Conservation (phyloP, 1,140 invertebrate species). For the Lasioglossum baleicum region DNA sequence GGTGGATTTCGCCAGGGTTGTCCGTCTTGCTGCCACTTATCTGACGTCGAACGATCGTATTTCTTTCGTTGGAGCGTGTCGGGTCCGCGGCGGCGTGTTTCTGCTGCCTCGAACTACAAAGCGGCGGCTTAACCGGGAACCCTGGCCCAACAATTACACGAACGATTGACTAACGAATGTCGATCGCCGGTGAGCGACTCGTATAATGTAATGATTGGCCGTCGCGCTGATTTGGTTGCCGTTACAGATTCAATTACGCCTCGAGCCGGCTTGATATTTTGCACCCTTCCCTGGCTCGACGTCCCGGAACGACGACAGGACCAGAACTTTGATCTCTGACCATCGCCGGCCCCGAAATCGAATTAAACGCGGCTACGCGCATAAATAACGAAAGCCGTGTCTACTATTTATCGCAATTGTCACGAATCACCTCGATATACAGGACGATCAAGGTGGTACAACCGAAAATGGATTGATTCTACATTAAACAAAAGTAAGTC, state of each 20-base stretch:
- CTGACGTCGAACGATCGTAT: neutral
- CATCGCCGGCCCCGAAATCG: conserved; percentile 35
- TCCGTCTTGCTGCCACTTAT: neutral
- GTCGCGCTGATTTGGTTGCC: conserved; percentile 58
- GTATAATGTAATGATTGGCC: conserved; percentile 62
- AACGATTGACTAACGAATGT: conserved; percentile 64
- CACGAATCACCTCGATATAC: neutral
- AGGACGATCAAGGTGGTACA: no score
- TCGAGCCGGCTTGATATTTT: conserved; percentile 52
- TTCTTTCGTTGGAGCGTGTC: conserved; percentile 21
- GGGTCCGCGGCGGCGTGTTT: conserved; percentile 19
- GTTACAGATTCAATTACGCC: conserved; percentile 64
- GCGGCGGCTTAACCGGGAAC: conserved; percentile 50
- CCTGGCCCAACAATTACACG: conserved; percentile 56
- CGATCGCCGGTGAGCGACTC: conserved; percentile 53
- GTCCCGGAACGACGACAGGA: conserved; percentile 45
- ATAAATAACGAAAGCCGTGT: conserved; percentile 56
- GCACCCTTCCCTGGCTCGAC: conserved; percentile 16
- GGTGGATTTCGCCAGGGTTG: neutral
- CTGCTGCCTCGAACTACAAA: conserved; percentile 51
- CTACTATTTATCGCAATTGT: neutral
- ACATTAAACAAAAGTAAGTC: no score
- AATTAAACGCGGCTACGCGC: conserved; percentile 50
- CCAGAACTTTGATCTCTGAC: conserved; percentile 50
- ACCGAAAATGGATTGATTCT: no score